These are phyloP conservation scores for Steatocranus sp. DNA, from an alignment of 2,797 vertebrate genomes.

Conservation along the genomic window DNA sequence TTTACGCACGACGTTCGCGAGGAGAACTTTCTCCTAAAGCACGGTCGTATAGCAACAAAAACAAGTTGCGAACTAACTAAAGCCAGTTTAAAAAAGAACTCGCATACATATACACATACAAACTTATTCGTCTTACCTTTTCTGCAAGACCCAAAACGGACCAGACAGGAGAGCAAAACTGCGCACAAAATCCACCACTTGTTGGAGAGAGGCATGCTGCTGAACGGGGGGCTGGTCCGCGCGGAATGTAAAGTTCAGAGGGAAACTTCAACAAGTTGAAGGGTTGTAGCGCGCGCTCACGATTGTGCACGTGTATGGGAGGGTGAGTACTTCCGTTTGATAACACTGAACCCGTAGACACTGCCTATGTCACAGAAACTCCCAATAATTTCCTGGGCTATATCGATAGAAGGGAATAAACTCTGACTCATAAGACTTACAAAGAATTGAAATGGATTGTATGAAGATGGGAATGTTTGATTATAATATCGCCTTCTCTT, in stretches of 20 bases:
- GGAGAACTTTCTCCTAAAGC: background rate
- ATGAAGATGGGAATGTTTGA: background rate
- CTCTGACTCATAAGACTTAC: background rate
- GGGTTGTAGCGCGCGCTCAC: background rate
- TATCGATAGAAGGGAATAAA: background rate
- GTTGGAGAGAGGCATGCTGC: conserved; percentile 43
- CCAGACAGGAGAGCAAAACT: conserved; percentile 9
- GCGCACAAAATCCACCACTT: conserved; percentile 40
- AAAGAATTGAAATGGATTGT: background rate
- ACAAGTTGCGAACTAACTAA: background rate
- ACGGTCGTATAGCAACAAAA: background rate
- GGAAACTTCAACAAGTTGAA: conserved; percentile 51
- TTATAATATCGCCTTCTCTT: background rate
- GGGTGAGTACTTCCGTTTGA: conserved; percentile 64
- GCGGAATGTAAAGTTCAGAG: background rate
- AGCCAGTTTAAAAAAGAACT: background rate
- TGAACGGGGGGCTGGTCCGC: background rate
- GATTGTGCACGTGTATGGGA: background rate
- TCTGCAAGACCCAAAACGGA: conserved; percentile 16
- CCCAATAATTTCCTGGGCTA: background rate
- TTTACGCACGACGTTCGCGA: conserved; percentile 25
- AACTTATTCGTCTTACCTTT: conserved; percentile 50
- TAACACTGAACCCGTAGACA: background rate
- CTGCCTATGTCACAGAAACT: background rate
- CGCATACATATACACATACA: background rate